Evolutionary conservation across 35 echinoderm and acorn worm genomes (phyloP), one percentile per base, ranked within the genome.

Genomic region (Apostichopus parvimensis): DNA sequence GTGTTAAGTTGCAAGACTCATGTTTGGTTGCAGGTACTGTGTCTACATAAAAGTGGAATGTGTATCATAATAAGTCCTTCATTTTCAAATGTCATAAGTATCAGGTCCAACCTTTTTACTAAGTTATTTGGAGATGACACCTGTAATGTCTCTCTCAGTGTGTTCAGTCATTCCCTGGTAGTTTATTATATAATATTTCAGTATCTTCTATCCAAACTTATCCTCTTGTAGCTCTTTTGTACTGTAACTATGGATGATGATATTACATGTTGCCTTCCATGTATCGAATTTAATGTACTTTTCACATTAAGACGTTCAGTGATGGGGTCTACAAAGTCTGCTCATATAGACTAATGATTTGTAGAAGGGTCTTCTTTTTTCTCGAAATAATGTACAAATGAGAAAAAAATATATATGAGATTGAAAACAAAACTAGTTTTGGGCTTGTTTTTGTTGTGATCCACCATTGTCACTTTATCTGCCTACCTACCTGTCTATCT

Each of bases 381-480:
- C 80, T 83, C 54, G 21, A 83, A 83, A 83, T 83, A 83, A 83
- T 83, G 80, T 83, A 83, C 80, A 83, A 83, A 83, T 14, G 9
- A 79, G 77, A 83, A 83, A 83, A 54, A 83, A 54, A 83, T 56
- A 83, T 83, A 83, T 83, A 83, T 83, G 80, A 83, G 80, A 56
- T 56, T 53, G 56, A 83, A 83, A 56, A 83, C 8, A 56, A 57
- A 20, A 56, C 13, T 45, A 45, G 34, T 56, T 56, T 82, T 6
- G 12, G 10, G 10, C 56, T 83, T 83, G 56, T 83, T 20, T 56
- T 20, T 45, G 0, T 45, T 45, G 34, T 45, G 34, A 45, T 45
- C 34, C 34, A 45, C 34, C 34, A 45, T 45, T 45, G 34, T 45
- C 34, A 45, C 34, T 45, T 45, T 45, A 45, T 45, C 34, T 34